Conservation (phyloP, 2,797 vertebrate species). For the Neosilurus hyrtlii region DNA sequence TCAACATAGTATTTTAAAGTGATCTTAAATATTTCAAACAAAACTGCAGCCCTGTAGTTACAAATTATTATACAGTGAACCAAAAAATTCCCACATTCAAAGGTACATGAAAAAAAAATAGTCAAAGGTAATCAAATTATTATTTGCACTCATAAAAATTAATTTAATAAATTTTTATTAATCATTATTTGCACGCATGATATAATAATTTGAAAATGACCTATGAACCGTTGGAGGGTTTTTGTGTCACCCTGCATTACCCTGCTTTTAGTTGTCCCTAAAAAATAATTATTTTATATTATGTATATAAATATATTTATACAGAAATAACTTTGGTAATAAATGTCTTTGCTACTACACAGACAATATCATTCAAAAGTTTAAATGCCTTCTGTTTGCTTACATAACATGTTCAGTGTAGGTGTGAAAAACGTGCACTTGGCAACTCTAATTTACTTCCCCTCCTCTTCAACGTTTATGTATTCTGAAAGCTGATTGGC, state of each 20-base stretch:
- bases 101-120: too few relatives aligned
- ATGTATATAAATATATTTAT: too few relatives aligned
- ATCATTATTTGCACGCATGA: too few relatives aligned
- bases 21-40: not conserved
- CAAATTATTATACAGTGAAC: not conserved
- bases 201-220: too few relatives aligned
- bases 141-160: too few relatives aligned
- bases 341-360: not conserved
- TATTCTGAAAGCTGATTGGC: conserved; percentile 1
- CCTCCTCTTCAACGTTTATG: not conserved
- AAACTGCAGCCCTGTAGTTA: not conserved
- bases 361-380: too few relatives aligned
- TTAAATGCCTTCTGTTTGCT: too few relatives aligned
- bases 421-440: not conserved
- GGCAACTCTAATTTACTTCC: not conserved
- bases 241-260: not conserved
- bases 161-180: too few relatives aligned
- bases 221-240: too few relatives aligned
- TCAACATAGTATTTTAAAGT: not conserved
- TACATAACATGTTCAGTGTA: not conserved
- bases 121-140: too few relatives aligned
- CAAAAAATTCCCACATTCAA: too few relatives aligned
- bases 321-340: not conserved
- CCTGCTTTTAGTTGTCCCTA: not conserved
- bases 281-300: not conserved